These are phyloP conservation scores for Phrynocephalus versicolor DNA, from an alignment of 2,113 vertebrate species.

Conservation along the genomic window DNA sequence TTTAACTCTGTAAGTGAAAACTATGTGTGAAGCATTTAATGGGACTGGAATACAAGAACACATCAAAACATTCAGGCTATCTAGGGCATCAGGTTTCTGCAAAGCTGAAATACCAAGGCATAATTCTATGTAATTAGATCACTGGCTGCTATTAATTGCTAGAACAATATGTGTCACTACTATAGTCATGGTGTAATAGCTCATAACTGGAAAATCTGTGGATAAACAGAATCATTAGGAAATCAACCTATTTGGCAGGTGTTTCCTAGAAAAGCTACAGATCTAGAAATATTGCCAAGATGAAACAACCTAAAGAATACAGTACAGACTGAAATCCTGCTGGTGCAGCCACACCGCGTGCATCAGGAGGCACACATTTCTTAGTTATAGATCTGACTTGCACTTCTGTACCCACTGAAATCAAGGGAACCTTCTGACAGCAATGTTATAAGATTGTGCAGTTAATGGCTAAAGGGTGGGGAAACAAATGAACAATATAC, in stretches of 20 bases:
- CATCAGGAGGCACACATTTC: too few species aligned
- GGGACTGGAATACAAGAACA: neutral
- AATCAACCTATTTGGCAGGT: slow-evolving; percentile 10
- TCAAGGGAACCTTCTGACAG: neutral
- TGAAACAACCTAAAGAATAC: neutral
- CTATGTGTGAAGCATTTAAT: neutral
- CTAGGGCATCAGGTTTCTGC: neutral
- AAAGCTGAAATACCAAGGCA: slow-evolving; percentile 7
- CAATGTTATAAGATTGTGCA: too few species aligned
- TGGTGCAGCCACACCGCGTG: too few species aligned
- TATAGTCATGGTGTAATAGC: slow-evolving; percentile 10
- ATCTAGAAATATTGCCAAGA: slow-evolving; percentile 1
- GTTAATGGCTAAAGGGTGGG: too few species aligned
- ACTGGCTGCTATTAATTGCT: slow-evolving; percentile 3
- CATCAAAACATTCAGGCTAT: neutral
- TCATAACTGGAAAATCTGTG: slow-evolving; percentile 1
- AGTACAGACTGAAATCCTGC: neutral
- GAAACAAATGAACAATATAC: too few species aligned
- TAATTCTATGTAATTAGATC: slow-evolving; percentile 20
- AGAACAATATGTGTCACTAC: slow-evolving; percentile 33
- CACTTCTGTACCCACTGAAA: neutral
- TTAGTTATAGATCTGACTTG: too few species aligned
- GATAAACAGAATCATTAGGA: slow-evolving; percentile 13
- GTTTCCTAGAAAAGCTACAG: slow-evolving; percentile 28
- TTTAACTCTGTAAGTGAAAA: neutral